Conservation (phyloP, 1,140 invertebrate species). For the Triops longicaudatus region DNA sequence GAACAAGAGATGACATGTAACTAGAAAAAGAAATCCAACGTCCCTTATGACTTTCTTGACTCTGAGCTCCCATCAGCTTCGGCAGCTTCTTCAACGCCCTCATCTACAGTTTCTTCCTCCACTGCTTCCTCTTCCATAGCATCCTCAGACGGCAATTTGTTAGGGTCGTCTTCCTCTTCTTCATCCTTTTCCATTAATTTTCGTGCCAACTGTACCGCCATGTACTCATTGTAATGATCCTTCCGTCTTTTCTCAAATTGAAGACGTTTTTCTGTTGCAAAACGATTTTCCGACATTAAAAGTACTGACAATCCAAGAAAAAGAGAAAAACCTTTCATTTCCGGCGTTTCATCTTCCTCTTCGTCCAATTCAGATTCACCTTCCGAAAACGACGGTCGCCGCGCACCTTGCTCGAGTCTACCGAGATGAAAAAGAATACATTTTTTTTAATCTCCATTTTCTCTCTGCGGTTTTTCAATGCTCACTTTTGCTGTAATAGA, state of each 20-base stretch:
- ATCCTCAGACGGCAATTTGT: constrained; percentile 11
- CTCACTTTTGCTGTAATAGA: constrained; percentile 52
- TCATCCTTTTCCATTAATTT: constrained; percentile 83
- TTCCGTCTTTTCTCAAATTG: constrained; percentile 86
- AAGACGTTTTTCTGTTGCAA: constrained; percentile 52
- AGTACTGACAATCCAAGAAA: constrained; percentile 25
- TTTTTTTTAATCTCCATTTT: background rate
- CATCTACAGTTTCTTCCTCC: constrained; percentile 37
- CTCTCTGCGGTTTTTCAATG: constrained; percentile 44
- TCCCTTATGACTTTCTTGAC: constrained; percentile 16
- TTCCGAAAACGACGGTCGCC: background rate
- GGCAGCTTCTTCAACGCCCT: constrained; percentile 36
- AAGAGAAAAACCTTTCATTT: constrained; percentile 46
- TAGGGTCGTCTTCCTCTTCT: constrained; percentile 55
- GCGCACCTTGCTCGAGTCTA: background rate
- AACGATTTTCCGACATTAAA: background rate
- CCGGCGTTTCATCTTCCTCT: constrained; percentile 51
- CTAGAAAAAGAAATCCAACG: background rate
- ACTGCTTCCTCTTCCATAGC: constrained; percentile 28
- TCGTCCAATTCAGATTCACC: constrained; percentile 50
- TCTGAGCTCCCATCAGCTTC: constrained; percentile 10
- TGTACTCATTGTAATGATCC: constrained; percentile 94
- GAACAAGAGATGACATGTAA: background rate
- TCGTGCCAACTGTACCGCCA: constrained; percentile 79
- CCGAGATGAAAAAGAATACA: background rate